Conservation (phyloP, 2,113 vertebrate genomes). For the Platichthys stellatus region DNA sequence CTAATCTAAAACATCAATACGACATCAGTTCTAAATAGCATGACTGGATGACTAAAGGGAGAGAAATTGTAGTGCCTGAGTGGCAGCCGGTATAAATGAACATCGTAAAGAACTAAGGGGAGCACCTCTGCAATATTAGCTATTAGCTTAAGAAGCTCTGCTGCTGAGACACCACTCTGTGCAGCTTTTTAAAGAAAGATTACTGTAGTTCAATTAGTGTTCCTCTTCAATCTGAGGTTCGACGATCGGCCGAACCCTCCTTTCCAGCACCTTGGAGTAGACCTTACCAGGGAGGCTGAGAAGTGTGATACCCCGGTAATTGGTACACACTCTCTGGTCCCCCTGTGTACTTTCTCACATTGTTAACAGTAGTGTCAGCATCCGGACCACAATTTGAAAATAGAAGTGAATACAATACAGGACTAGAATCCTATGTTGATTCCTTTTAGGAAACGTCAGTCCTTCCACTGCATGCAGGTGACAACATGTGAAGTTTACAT, state of each 20-base stretch:
- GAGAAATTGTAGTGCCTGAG: conserved; percentile 44
- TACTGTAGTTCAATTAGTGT: conserved; percentile 48
- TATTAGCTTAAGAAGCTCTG: conserved; percentile 60
- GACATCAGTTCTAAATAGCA: conserved; percentile 45
- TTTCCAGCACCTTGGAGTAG: too few relatives aligned
- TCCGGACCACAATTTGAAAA: background rate
- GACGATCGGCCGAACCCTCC: too few relatives aligned
- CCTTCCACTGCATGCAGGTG: background rate
- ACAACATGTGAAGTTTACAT: background rate
- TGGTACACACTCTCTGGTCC: too few relatives aligned
- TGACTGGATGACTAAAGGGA: conserved; percentile 62
- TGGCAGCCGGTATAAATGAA: conserved; percentile 59
- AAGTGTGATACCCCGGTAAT: too few relatives aligned
- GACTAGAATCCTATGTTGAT: background rate
- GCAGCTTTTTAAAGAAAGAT: conserved; percentile 33
- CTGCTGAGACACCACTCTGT: conserved; percentile 23
- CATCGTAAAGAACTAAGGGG: conserved; percentile 58
- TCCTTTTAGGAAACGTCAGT: background rate
- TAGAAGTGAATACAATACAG: background rate
- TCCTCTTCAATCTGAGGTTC: too few relatives aligned
- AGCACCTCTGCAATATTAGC: conserved; percentile 55
- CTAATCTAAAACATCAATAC: conserved; percentile 26
- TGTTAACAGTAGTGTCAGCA: background rate
- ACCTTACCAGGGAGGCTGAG: too few relatives aligned
- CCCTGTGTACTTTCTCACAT: background rate